phyloP scores from a whole-genome alignment of 1,140 invertebrate genomes.

The Campoletis sonorensis region DNA sequence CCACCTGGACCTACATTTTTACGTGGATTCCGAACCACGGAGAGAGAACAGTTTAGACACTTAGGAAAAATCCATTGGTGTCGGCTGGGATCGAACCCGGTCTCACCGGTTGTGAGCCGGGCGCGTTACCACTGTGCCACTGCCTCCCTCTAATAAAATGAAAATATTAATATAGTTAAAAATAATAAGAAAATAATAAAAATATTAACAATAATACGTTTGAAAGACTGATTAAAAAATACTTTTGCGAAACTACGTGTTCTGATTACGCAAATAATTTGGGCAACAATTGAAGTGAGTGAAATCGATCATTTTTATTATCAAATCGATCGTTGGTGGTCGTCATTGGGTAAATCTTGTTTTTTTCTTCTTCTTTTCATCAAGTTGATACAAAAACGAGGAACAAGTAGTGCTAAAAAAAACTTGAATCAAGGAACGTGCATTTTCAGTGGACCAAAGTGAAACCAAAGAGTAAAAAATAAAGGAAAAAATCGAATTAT shows the following conservation, averaged over 20 bases:
- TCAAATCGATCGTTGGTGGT: background rate
- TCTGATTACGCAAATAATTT: background rate
- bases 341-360: background rate
- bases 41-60: no score
- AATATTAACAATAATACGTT: conserved; percentile 16
- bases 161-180: no score
- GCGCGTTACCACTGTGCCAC: no score
- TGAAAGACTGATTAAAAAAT: conserved; percentile 44
- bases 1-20: no score
- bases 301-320: background rate
- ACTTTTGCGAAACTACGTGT: conserved; percentile 7
- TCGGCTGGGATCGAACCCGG: no score
- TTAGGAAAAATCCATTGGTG: no score
- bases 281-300: background rate
- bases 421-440: background rate
- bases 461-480: background rate
- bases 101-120: no score
- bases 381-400: background rate
- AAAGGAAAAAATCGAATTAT: no score
- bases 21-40: no score
- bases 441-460: conserved; percentile 2
- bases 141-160: no score
- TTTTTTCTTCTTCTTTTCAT: background rate
- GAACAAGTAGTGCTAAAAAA: background rate
- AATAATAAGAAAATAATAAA: background rate